These are phyloP conservation scores for Harpalus rufipes DNA, from an alignment of 2,888 invertebrate genomes.

Conservation along the genomic window DNA sequence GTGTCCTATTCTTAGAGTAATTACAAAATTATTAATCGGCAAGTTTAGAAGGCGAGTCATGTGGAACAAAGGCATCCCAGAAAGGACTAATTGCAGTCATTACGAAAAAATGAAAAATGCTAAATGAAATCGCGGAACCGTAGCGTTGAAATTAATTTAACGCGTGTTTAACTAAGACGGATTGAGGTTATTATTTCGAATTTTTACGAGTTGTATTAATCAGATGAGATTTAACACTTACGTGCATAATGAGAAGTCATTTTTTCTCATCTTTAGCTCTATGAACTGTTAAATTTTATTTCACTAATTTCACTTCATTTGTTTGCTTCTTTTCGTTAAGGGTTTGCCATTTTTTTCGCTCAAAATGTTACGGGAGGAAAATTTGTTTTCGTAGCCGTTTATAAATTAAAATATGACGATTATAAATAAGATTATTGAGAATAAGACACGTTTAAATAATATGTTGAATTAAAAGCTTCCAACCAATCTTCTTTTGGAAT, in stretches of 20 bases:
- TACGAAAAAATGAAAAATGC: conserved; percentile 64
- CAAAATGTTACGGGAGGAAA: neutral
- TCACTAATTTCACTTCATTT: conserved; percentile 59
- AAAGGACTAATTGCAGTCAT: conserved; percentile 62
- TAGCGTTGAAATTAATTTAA: conserved; percentile 66
- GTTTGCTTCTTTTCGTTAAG: conserved; percentile 31
- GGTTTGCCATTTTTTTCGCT: conserved; percentile 28
- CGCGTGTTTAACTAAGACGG: conserved; percentile 64
- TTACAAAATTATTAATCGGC: conserved; percentile 63
- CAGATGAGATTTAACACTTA: conserved; percentile 56
- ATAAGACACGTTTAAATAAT: no score
- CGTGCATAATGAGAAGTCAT: conserved; percentile 46
- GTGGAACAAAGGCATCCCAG: conserved; percentile 61
- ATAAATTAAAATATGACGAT: no score
- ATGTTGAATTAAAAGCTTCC: no score
- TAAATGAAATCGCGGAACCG: conserved; percentile 62
- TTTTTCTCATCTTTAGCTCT: conserved; percentile 55
- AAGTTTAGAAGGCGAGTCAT: conserved; percentile 62
- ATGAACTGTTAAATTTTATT: conserved; percentile 61
- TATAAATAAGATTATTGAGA: no score
- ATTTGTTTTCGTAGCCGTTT: no score
- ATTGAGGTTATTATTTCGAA: conserved; percentile 64
- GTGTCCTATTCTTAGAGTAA: conserved; percentile 51
- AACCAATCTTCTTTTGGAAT: no score
- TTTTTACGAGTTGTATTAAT: conserved; percentile 63